A percentile compares a stretch with the other conserved stretches of the same genome.
These are phyloP conservation scores for Cheilosia pagana DNA, from an alignment of 2,888 invertebrate species.

Conservation along the genomic window DNA sequence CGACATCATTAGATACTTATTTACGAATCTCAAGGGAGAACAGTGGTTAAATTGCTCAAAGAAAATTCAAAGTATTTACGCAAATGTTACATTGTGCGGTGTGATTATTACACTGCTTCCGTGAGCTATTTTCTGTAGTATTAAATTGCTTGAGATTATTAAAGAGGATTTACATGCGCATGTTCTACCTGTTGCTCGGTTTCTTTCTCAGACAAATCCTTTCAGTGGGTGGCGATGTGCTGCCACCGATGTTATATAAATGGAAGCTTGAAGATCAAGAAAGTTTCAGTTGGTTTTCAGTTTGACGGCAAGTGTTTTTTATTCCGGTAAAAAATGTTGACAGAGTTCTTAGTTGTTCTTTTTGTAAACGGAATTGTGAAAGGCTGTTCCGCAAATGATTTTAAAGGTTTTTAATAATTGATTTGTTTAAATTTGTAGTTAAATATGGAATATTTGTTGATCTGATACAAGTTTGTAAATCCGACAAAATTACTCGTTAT, in stretches of 20 bases:
- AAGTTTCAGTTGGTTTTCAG: constrained; percentile 64
- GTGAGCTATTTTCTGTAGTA: neutral
- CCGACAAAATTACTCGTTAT: too few relatives aligned
- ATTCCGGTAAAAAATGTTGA: constrained; percentile 26
- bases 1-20: neutral
- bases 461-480: neutral
- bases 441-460: neutral
- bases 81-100: neutral
- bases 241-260: constrained; percentile 54
- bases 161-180: constrained; percentile 43
- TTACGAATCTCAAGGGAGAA: constrained; percentile 20
- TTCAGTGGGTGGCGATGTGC: neutral
- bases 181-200: constrained; percentile 45
- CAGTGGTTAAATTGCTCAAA: constrained; percentile 21
- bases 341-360: constrained; percentile 12
- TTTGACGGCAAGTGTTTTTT: constrained; percentile 17
- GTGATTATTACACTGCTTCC: neutral
- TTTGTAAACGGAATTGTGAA: constrained; percentile 22
- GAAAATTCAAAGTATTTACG: neutral
- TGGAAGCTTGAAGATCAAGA: constrained; percentile 32
- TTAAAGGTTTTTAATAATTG: constrained; percentile 40
- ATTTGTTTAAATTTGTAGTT: neutral
- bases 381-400: constrained; percentile 42
- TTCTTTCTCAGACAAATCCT: neutral
- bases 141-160: constrained; percentile 24